Base-by-base conservation (phyloP, 2,888 invertebrate genomes). In the Dorcus parallelipipedus region DNA sequence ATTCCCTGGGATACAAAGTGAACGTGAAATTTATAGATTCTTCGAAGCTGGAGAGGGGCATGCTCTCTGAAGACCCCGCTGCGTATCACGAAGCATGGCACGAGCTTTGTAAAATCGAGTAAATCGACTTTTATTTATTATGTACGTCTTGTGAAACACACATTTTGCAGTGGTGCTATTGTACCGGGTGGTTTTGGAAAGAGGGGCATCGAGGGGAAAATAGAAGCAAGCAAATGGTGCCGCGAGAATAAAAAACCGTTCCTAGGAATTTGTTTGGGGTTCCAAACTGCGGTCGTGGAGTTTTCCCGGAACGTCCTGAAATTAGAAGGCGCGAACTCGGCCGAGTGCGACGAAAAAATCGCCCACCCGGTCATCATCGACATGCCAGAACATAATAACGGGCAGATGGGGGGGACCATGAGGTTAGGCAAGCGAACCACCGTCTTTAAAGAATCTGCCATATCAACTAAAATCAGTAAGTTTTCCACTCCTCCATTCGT, bases 141-240 rank as follows among this genome's bases (percentile, higher is more conserved):
- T 14, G 14, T 14, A 14, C 14, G 14, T 14, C 1, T 14, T 14
- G 14, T 14, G 14, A 14, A 14, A 1, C 14, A 14, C 14, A 14
- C 14, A 14, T 14, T 56, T 79, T 79, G 45, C 68, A 94, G 93
- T 75, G 97, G 97, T 38, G 88, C 98, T 0, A 84, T 99, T 65
- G 95, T 99, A 1, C 98, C 99, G 3, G 99, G 99, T 57, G 99
- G 99, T 9, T 99, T 99, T 77, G 99, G 99, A 0, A 88, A 89
- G 66, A 85, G 98, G 55, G 99, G 99, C 4, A 88, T 95, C 72
- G 96, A 97, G 76, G 99, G 99, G 0, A 99, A 95, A 81, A 93
- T 99, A 50, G 86, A 88, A 60, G 97, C 98, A 0, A 92, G 93
- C 67, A 85, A 90, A 69, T 98, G 95, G 94, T 97, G 97, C 60